Evolutionary conservation across 1,140 invertebrate genomes (phyloP).

Genomic region (Euwallacea similis): DNA sequence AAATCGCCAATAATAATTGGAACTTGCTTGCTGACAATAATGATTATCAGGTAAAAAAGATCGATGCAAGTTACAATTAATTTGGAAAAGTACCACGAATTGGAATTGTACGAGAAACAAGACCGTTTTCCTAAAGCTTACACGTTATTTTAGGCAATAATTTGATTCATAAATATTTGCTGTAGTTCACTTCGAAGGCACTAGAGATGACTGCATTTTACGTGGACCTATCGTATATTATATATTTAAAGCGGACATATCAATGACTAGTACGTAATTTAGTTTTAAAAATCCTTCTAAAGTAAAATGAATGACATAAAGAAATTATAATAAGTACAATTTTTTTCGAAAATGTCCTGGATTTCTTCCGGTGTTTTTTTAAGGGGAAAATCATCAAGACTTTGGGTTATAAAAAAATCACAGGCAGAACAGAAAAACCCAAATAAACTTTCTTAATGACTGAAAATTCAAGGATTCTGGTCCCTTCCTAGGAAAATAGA

Average conservation of each 20-base stretch:
- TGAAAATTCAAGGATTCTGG: constrained; percentile 13
- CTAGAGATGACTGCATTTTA: constrained; percentile 36
- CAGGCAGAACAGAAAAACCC: too few relatives aligned
- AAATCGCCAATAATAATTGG: too few relatives aligned
- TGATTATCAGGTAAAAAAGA: too few relatives aligned
- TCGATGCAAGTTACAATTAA: too few relatives aligned
- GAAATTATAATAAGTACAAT: not conserved
- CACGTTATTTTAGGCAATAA: not conserved
- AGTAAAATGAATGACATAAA: constrained; percentile 6
- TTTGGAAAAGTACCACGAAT: not conserved
- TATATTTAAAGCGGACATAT: constrained; percentile 9
- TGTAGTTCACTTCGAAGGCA: constrained; percentile 36
- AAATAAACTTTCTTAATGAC: too few relatives aligned
- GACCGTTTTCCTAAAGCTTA: not conserved
- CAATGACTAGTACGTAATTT: constrained; percentile 24
- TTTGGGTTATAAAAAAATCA: too few relatives aligned
- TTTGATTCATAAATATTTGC: constrained; percentile 36
- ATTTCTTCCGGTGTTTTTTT: too few relatives aligned
- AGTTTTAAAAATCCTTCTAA: constrained; percentile 7
- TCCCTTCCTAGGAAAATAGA: constrained; percentile 36
- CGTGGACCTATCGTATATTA: constrained; percentile 33
- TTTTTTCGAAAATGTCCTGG: too few relatives aligned
- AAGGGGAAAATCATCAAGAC: not conserved
- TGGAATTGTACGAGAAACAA: not conserved
- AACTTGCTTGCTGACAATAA: too few relatives aligned